Evolutionary conservation across 2,113 vertebrate species (phyloP).

Genomic region (Caracal caracal): DNA sequence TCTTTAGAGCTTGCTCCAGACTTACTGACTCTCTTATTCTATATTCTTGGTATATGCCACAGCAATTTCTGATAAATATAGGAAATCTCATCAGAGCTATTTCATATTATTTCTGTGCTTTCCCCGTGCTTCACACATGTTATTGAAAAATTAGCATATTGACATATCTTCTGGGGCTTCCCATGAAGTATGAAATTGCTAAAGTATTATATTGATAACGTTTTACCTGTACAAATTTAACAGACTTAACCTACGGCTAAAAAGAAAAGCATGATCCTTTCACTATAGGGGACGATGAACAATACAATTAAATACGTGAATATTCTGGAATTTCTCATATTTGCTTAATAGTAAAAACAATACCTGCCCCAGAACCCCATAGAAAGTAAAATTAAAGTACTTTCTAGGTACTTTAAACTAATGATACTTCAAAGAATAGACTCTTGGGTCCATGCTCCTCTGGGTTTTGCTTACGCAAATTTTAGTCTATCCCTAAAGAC

Average conservation of each 20-base stretch:
- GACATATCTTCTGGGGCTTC: background rate
- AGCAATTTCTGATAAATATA: background rate
- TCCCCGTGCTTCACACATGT: background rate
- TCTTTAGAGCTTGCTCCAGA: background rate
- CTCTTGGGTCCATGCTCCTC: background rate
- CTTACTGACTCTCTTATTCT: background rate
- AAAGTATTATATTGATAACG: background rate
- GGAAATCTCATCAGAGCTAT: slow-evolving; percentile 8
- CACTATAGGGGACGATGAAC: background rate
- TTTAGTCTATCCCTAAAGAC: background rate
- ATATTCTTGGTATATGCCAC: background rate
- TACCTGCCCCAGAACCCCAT: background rate
- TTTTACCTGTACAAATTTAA: background rate
- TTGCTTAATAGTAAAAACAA: background rate
- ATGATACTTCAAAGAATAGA: background rate
- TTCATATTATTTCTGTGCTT: slow-evolving; percentile 19
- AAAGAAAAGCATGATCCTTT: background rate
- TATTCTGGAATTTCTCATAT: background rate
- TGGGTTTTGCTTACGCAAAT: background rate
- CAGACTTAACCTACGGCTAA: background rate
- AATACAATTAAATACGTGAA: background rate
- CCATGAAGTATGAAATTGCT: background rate
- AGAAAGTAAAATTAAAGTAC: background rate
- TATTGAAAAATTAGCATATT: background rate
- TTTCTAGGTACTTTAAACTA: background rate